Conservation (phyloP, 2,113 vertebrate genomes). For the Seriola dumerili region DNA sequence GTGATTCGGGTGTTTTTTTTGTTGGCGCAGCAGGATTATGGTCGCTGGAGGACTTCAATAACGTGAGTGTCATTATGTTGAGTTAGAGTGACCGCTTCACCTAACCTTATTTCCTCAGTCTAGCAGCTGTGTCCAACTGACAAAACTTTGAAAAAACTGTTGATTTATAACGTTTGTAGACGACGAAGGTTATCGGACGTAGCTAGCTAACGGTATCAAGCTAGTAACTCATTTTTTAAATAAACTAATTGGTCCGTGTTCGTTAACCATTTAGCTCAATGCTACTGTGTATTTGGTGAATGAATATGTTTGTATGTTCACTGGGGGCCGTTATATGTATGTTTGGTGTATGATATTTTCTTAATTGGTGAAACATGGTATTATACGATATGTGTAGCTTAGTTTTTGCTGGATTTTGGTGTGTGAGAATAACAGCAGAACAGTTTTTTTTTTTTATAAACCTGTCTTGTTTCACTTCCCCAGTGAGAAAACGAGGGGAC, state of each 20-base stretch:
- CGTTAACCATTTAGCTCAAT: too few species aligned
- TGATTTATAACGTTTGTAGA: background rate
- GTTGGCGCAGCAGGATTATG: background rate
- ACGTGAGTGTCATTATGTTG: conserved; percentile 61
- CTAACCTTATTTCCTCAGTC: background rate
- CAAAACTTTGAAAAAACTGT: background rate
- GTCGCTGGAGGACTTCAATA: background rate
- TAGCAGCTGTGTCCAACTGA: too few species aligned
- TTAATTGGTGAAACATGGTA: rapidly evolving
- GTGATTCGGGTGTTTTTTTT: background rate
- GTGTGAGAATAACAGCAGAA: background rate
- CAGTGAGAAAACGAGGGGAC: background rate
- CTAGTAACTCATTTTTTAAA: background rate
- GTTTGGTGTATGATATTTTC: background rate
- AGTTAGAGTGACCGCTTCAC: too few species aligned
- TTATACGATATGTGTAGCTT: background rate
- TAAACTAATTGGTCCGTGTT: too few species aligned
- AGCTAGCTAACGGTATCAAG: background rate
- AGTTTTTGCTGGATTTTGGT: conserved; percentile 14
- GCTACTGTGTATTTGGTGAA: background rate
- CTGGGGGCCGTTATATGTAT: background rate
- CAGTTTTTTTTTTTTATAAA: background rate
- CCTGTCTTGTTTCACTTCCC: conserved; percentile 40
- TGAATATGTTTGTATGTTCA: background rate
- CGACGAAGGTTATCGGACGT: rapidly evolving